Evolutionary conservation across 2,113 vertebrate genomes (phyloP).

Genomic region (Raja brachyura): DNA sequence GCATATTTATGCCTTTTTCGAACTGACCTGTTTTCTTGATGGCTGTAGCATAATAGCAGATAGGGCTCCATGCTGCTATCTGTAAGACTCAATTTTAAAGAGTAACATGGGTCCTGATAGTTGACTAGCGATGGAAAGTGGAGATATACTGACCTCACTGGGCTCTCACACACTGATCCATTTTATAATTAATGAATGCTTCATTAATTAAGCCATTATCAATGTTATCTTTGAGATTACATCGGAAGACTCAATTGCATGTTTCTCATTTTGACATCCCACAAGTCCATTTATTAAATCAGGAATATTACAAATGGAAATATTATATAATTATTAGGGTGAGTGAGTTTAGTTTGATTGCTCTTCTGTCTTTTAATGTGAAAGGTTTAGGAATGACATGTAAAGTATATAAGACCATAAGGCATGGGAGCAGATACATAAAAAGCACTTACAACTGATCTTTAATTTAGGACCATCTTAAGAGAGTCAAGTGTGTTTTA

Average conservation of each 20-base stretch:
- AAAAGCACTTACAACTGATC: neutral
- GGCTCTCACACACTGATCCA: neutral
- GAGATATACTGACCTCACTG: constrained; percentile 2
- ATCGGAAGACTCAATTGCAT: neutral
- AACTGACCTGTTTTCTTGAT: constrained; percentile 10
- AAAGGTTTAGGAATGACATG: neutral
- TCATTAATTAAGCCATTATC: neutral
- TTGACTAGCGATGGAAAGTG: neutral
- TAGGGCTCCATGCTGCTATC: neutral
- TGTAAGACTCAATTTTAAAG: neutral
- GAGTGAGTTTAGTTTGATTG: neutral
- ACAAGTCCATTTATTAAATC: neutral
- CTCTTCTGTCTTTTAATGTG: neutral
- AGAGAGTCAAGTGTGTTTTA: too few species aligned
- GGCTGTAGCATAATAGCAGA: neutral
- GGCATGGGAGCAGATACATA: neutral
- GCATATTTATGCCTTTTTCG: neutral
- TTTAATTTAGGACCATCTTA: neutral
- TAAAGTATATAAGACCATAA: neutral
- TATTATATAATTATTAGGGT: neutral
- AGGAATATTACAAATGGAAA: neutral
- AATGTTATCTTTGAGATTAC: neutral
- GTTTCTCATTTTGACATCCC: neutral
- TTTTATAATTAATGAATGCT: neutral
- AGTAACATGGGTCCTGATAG: neutral